Evolutionary conservation across 2,797 vertebrate species (phyloP).

Genomic region (Microctenopoma steveboyesi): DNA sequence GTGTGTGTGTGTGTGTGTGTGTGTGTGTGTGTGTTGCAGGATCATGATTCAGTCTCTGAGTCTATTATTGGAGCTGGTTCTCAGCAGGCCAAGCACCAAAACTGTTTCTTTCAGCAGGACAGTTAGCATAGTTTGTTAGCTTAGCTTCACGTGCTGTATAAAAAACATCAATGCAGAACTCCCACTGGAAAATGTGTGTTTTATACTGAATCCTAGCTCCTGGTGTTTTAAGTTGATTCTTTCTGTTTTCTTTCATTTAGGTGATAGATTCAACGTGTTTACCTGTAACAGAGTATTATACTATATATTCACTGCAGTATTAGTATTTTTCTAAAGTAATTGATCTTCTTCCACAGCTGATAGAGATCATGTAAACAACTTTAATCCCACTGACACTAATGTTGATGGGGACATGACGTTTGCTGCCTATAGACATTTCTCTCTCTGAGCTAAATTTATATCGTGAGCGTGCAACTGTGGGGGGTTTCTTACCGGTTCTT

Average conservation of each 20-base stretch:
- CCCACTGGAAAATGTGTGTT: no score
- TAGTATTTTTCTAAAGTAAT: no score
- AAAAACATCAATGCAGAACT: no score
- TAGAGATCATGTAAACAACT: no score
- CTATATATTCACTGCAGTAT: no score
- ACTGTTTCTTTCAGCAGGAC: slow-evolving; percentile 31
- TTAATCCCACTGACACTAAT: no score
- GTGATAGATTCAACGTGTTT: background rate
- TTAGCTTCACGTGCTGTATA: no score
- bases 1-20: slow-evolving; percentile 24
- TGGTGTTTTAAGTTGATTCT: background rate
- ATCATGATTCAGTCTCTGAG: slow-evolving; percentile 49
- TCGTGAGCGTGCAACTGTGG: background rate
- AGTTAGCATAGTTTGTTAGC: slow-evolving; percentile 13
- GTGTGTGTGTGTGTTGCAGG: slow-evolving; percentile 18
- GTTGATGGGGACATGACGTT: no score
- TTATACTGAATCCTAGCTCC: background rate
- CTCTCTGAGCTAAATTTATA: slow-evolving; percentile 32
- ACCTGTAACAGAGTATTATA: no score
- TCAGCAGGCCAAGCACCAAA: slow-evolving; percentile 29
- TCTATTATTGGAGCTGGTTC: slow-evolving; percentile 54
- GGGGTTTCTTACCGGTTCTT: slow-evolving; percentile 67
- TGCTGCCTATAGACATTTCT: background rate
- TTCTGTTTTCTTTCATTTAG: background rate
- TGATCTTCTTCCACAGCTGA: no score